Conservation (phyloP, 1,140 invertebrate species). For the Psix sp. region DNA sequence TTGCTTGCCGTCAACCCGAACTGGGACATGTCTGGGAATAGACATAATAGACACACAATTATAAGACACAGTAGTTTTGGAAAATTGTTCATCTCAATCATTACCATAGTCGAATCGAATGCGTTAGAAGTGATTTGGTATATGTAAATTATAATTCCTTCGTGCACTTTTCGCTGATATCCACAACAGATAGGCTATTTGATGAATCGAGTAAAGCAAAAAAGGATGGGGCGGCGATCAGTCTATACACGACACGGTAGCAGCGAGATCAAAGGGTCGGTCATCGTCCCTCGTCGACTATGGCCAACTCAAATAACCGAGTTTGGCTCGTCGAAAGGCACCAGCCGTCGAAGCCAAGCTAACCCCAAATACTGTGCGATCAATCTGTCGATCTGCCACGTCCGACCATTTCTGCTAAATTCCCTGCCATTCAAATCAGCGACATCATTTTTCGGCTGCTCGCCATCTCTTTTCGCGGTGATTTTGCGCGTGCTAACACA, state of each 20-base stretch:
- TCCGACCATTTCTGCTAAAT: slow-evolving; percentile 62
- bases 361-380: slow-evolving; percentile 73
- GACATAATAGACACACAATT: too few species aligned
- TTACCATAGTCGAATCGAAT: slow-evolving; percentile 24
- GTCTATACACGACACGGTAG: slow-evolving; percentile 61
- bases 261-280: slow-evolving; percentile 75
- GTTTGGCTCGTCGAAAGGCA: slow-evolving; percentile 69
- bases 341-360: slow-evolving; percentile 67
- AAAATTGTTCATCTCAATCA: too few species aligned
- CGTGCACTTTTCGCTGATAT: slow-evolving; percentile 51
- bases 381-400: slow-evolving; percentile 55
- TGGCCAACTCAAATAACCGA: slow-evolving; percentile 76
- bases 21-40: slow-evolving; percentile 83
- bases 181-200: slow-evolving; percentile 68
- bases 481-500: slow-evolving; percentile 17
- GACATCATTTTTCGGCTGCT: slow-evolving; percentile 40
- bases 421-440: slow-evolving; percentile 62
- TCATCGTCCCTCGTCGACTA: slow-evolving; percentile 71
- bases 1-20: slow-evolving; percentile 87
- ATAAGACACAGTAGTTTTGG: too few species aligned
- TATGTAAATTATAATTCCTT: slow-evolving; percentile 42
- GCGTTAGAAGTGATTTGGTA: slow-evolving; percentile 31
- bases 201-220: slow-evolving; percentile 65
- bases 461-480: not conserved
- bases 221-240: slow-evolving; percentile 62